phyloP scores from a whole-genome alignment of 2,113 vertebrate species.

The Notechis scutatus region DNA sequence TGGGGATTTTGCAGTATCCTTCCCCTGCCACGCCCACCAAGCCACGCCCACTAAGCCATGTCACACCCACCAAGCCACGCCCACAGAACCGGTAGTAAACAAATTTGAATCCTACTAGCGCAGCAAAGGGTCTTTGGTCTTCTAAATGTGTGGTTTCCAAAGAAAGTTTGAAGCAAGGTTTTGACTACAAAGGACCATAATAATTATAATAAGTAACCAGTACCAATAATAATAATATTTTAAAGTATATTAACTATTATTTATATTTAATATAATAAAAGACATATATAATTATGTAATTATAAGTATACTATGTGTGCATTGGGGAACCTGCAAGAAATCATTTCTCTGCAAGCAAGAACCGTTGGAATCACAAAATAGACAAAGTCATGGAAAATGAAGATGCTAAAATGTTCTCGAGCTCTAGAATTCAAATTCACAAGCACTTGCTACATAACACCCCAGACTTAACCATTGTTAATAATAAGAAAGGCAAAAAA shows the following conservation, averaged over 20 bases:
- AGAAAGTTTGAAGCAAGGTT: neutral
- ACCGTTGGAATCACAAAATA: neutral
- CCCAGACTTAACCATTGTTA: neutral
- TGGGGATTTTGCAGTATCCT: too few species aligned
- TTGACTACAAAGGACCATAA: neutral
- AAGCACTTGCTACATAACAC: neutral
- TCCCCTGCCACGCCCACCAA: too few species aligned
- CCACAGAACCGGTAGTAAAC: too few species aligned
- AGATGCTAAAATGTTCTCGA: neutral
- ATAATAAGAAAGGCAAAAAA: neutral
- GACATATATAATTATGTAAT: neutral
- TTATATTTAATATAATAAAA: too few species aligned
- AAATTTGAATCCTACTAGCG: too few species aligned
- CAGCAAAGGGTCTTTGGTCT: neutral
- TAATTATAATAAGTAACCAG: too few species aligned
- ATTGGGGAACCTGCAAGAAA: neutral
- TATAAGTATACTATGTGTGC: neutral
- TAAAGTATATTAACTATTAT: too few species aligned
- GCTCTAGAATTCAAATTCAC: neutral
- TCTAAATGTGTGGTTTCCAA: neutral
- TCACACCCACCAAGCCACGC: too few species aligned
- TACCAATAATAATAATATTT: too few species aligned
- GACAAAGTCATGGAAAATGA: neutral
- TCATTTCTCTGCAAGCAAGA: neutral
- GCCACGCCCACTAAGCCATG: too few species aligned